Evolutionary conservation across 2,797 vertebrate genomes (phyloP).

Genomic region (Chromobotia macracanthus): DNA sequence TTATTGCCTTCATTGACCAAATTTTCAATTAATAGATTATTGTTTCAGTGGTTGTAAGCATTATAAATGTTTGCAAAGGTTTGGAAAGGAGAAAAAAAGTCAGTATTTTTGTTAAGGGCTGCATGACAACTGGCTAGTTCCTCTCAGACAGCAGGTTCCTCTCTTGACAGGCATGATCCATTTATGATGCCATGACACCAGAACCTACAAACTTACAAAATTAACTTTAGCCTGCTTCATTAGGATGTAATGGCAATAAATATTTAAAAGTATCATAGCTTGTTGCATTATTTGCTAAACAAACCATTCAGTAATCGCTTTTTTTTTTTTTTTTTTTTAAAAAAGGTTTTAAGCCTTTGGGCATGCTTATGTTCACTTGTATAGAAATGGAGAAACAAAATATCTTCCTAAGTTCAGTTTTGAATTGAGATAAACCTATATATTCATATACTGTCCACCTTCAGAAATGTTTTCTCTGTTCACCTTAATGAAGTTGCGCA

Average conservation of each 20-base stretch:
- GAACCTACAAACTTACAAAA: slow-evolving; percentile 2
- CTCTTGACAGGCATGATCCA: slow-evolving; percentile 11
- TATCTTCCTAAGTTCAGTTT: slow-evolving; percentile 58
- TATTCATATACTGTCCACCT: slow-evolving; percentile 72
- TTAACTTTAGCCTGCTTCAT: slow-evolving; percentile 32
- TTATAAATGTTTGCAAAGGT: slow-evolving; percentile 39
- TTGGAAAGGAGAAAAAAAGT: slow-evolving; percentile 51
- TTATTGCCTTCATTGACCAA: slow-evolving; percentile 52
- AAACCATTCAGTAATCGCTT: slow-evolving; percentile 56
- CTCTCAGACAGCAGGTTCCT: background rate
- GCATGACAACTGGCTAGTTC: slow-evolving; percentile 13
- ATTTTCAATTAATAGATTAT: slow-evolving; percentile 35
- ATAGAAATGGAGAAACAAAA: slow-evolving; percentile 55
- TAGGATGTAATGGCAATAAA: slow-evolving; percentile 70
- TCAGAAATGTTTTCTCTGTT: slow-evolving; percentile 66
- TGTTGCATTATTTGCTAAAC: slow-evolving; percentile 64
- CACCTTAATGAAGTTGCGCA: slow-evolving; percentile 66
- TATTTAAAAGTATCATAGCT: slow-evolving; percentile 55
- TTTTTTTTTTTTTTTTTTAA: slow-evolving; percentile 50
- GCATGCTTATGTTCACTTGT: slow-evolving; percentile 63
- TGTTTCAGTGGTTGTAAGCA: slow-evolving; percentile 35
- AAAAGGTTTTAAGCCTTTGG: slow-evolving; percentile 45
- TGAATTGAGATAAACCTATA: slow-evolving; percentile 70
- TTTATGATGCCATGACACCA: too few relatives aligned
- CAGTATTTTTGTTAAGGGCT: slow-evolving; percentile 48